A percentile compares a stretch with the other conserved stretches of the same genome.
phyloP scores from a whole-genome alignment of 2,888 invertebrate species.

The Acholoe squamosa region DNA sequence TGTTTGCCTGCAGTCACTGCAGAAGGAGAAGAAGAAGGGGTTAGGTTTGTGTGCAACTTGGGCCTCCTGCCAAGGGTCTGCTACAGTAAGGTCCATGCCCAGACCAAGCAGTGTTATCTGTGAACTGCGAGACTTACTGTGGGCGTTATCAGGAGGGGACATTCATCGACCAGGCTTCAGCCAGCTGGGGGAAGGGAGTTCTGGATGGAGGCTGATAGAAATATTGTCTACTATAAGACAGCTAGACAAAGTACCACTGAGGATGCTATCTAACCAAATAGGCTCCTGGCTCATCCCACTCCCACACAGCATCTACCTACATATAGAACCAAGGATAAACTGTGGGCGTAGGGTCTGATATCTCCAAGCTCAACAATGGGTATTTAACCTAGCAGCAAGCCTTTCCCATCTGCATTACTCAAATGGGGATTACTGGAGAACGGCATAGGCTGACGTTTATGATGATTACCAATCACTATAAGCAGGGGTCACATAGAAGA shows the following conservation, averaged over 20 bases:
- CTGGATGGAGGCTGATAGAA: background rate
- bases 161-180: background rate
- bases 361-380: constrained; percentile 10
- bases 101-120: background rate
- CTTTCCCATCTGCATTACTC: background rate
- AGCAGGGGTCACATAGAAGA: background rate
- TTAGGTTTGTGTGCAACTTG: too few relatives aligned
- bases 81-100: background rate
- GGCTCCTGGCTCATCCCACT: background rate
- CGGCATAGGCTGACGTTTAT: background rate
- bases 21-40: too few relatives aligned
- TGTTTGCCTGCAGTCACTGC: too few relatives aligned
- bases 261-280: background rate
- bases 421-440: background rate
- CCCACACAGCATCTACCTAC: background rate
- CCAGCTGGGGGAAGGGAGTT: background rate
- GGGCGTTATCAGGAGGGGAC: background rate
- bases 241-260: background rate
- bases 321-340: background rate
- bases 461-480: constrained; percentile 27
- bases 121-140: background rate
- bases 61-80: too few relatives aligned
- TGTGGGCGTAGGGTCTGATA: background rate
- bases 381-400: constrained; percentile 4
- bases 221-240: background rate